Base-by-base conservation (phyloP, 2,888 invertebrate genomes). In the Cerceris rybyensis region DNA sequence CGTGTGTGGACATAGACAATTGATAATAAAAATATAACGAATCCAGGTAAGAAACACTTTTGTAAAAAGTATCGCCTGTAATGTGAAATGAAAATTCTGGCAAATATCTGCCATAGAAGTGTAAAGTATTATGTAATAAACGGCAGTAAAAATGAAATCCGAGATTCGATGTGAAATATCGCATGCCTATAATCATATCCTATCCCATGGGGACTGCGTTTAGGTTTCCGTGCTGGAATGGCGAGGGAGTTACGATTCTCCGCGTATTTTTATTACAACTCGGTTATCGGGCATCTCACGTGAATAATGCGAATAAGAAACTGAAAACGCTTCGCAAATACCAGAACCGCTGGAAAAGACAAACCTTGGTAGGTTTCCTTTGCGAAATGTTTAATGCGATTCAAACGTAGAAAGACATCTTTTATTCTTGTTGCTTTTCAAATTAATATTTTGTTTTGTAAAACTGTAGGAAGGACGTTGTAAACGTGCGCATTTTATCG, bases 181-280 rank as follows among this genome's bases (percentile, higher is more conserved):
- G 71, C 70, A 50, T 69, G 60, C 17, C 17, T 65, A 43, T 54
- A 58, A 70, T 52, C 52, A 16, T 17, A 52, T 16, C 14, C 13
- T 52, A n/a, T n/a, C 14, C 61, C 42, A 52, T 54, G 52, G 46
- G 70, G 64, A 8, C 39, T 43, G 52, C 57, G 58, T 55, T 39
- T 41, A 50, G 66, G 69, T 76, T 74, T 69, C 49, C 71, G 57
- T 75, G 69, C 28, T 50, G 60, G 39, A 54, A 60, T 55, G 64
- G 55, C 28, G 11, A 7, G 16, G 42, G 57, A 52, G 17, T 72
- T 67, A 74, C 49, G 70, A 46, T 52, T 55, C 60, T 65, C 69
- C 14, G 50, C 52, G 49, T 71, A 75, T 70, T 81, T 78, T 75
- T 72, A 75, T 81, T 72, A 61, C 66, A 57, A 63, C 50, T 70